Conservation (phyloP, 2,888 invertebrate species). For the Furcula furcula region DNA sequence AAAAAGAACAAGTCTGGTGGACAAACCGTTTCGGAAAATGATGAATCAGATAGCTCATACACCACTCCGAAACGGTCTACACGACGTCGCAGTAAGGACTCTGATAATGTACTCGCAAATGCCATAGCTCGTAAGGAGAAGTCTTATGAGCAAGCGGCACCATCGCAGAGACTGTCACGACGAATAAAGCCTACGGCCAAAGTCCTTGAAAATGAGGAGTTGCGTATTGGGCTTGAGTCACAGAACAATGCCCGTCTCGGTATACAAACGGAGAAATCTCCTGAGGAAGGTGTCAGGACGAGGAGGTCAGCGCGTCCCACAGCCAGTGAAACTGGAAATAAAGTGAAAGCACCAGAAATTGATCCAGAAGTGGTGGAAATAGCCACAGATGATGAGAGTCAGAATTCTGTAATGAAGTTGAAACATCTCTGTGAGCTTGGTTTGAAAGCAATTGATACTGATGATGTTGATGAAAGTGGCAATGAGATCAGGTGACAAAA, state of each 20-base stretch:
- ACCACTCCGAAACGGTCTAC: constrained; percentile 83
- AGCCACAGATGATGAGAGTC: constrained; percentile 41
- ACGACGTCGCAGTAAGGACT: constrained; percentile 83
- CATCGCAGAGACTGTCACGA: constrained; percentile 62
- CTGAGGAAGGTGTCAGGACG: constrained; percentile 64
- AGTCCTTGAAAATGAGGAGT: constrained; percentile 84
- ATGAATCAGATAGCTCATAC: constrained; percentile 58
- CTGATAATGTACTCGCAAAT: constrained; percentile 84
- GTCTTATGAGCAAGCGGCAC: constrained; percentile 75
- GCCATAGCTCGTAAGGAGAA: constrained; percentile 89
- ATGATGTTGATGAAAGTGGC: constrained; percentile 48
- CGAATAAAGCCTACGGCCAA: constrained; percentile 86
- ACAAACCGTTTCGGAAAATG: constrained; percentile 60
- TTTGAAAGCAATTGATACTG: constrained; percentile 60
- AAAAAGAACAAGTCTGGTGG: constrained; percentile 48
- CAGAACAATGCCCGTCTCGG: constrained; percentile 80
- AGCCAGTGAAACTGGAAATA: constrained; percentile 27
- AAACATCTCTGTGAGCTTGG: constrained; percentile 82
- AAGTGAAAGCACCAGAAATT: constrained; percentile 25
- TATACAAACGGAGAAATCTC: constrained; percentile 51
- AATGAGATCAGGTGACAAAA: constrained; percentile 32
- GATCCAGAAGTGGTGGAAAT: constrained; percentile 35
- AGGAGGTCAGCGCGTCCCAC: constrained; percentile 51
- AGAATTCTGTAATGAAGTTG: constrained; percentile 78
- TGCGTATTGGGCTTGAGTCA: constrained; percentile 80